Conservation (phyloP, 2,888 invertebrate genomes). For the Dynastes grantii region DNA sequence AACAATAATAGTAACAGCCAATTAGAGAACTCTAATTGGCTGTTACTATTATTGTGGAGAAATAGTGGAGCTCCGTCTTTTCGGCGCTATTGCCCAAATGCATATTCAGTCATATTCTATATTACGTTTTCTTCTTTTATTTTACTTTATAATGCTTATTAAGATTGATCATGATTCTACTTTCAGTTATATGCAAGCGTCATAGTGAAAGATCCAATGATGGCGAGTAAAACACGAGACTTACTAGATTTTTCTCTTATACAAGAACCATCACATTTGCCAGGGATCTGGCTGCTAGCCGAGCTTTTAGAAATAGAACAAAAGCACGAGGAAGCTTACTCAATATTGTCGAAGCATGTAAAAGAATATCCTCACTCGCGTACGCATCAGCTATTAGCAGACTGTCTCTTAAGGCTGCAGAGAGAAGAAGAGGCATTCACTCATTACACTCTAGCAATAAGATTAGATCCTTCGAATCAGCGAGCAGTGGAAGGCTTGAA, state of each 20-base stretch:
- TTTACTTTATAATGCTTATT: background rate
- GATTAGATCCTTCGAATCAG: slow-evolving; percentile 78
- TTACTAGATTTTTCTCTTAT: slow-evolving; percentile 82
- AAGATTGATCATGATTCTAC: slow-evolving; percentile 56
- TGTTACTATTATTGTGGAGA: too few species aligned
- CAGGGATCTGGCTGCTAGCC: slow-evolving; percentile 82
- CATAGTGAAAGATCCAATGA: slow-evolving; percentile 78
- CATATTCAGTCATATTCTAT: too few species aligned
- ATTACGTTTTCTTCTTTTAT: background rate
- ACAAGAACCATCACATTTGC: slow-evolving; percentile 80
- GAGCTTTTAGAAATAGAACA: slow-evolving; percentile 81
- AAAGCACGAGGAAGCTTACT: slow-evolving; percentile 78
- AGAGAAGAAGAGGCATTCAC: slow-evolving; percentile 81
- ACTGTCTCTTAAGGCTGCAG: slow-evolving; percentile 75
- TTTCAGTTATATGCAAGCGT: slow-evolving; percentile 83
- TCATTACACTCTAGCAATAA: slow-evolving; percentile 78
- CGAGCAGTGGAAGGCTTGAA: slow-evolving; percentile 79
- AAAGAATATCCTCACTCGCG: slow-evolving; percentile 76
- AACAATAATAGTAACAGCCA: too few species aligned
- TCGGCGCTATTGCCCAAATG: too few species aligned
- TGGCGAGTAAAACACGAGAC: slow-evolving; percentile 76
- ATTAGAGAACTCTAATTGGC: too few species aligned
- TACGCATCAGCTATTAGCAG: slow-evolving; percentile 77
- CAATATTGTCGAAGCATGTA: slow-evolving; percentile 79
- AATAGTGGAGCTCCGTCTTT: too few species aligned